These are phyloP conservation scores for Thumatha senex DNA, from an alignment of 2,888 invertebrate genomes.

Conservation along the genomic window DNA sequence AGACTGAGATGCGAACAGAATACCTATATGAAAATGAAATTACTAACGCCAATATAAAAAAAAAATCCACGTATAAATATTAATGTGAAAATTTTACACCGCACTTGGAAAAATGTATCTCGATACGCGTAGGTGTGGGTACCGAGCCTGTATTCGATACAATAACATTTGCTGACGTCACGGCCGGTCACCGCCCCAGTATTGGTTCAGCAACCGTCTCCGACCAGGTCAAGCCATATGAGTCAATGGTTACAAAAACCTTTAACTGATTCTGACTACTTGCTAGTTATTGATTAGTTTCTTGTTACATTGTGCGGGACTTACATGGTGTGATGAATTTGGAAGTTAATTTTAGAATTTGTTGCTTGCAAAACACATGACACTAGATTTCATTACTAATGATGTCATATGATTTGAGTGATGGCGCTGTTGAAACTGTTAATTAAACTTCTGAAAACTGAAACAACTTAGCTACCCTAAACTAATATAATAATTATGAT, in stretches of 20 bases:
- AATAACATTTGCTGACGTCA: constrained; percentile 27
- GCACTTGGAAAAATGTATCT: neutral
- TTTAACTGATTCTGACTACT: constrained; percentile 4
- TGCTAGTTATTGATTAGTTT: neutral
- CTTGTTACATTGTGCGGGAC: no score
- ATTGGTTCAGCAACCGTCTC: constrained; percentile 32
- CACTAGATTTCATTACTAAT: no score
- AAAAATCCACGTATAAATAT: neutral
- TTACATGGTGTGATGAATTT: no score
- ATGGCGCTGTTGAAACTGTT: no score
- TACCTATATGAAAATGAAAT: no score
- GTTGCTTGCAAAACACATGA: no score
- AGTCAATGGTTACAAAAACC: constrained; percentile 11
- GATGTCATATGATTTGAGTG: no score
- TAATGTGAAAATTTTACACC: neutral
- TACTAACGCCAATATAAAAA: neutral
- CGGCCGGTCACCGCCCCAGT: constrained; percentile 27
- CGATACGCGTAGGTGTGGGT: neutral
- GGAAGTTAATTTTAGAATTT: no score
- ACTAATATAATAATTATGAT: no score
- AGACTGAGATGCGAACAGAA: no score
- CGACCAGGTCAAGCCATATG: constrained; percentile 26
- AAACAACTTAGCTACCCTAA: no score
- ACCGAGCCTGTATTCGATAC: constrained; percentile 15
- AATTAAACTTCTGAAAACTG: no score